Evolutionary conservation across 1,140 invertebrate species (phyloP).

Genomic region (Halyomorpha halys): DNA sequence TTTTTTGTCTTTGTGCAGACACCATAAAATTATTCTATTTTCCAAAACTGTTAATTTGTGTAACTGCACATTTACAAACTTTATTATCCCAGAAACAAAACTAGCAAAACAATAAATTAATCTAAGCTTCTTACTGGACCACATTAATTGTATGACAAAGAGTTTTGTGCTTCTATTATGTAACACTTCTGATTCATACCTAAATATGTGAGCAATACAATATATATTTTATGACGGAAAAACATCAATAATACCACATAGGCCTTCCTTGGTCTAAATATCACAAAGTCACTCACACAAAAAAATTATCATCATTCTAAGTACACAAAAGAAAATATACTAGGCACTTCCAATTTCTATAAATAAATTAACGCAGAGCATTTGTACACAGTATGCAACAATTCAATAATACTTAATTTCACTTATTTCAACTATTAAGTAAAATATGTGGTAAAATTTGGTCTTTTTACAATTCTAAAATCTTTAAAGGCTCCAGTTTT

Average conservation of each 20-base stretch:
- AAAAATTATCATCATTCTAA: conserved; percentile 10
- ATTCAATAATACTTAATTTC: conserved; percentile 8
- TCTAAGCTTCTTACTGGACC: background rate
- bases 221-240: conserved; percentile 4
- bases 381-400: conserved; percentile 10
- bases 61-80: background rate
- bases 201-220: conserved; percentile 13
- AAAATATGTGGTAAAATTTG: conserved; percentile 11
- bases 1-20: too few relatives aligned
- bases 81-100: background rate
- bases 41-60: too few relatives aligned
- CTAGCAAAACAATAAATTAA: conserved; percentile 6
- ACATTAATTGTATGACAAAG: conserved; percentile 1
- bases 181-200: conserved; percentile 16
- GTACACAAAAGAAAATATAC: conserved; percentile 14
- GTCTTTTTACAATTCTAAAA: conserved; percentile 14
- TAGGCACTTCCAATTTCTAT: conserved; percentile 22
- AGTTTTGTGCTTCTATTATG: conserved; percentile 2
- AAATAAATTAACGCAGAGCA: conserved; percentile 16
- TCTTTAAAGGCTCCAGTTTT: background rate
- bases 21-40: too few relatives aligned
- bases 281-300: conserved; percentile 15
- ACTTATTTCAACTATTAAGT: conserved; percentile 9
- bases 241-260: conserved; percentile 4
- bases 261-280: conserved; percentile 22